phyloP scores from a whole-genome alignment of 2,888 invertebrate genomes.

The Coelopa pilipes region DNA sequence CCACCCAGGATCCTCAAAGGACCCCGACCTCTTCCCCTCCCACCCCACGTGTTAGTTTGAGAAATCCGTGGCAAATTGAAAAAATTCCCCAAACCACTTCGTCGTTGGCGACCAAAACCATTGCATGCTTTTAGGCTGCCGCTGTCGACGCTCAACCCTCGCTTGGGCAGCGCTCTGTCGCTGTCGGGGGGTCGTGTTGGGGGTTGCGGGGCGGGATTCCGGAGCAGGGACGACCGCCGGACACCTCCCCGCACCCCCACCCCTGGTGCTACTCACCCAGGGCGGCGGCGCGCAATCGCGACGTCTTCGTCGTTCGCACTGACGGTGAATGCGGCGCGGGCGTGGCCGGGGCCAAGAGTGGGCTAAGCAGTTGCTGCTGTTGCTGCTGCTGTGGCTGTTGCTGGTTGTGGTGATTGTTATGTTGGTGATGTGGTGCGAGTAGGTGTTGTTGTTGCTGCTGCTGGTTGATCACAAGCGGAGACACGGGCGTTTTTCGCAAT shows the following conservation, averaged over 20 bases:
- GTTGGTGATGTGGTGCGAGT: not conserved
- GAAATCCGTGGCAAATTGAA: not conserved
- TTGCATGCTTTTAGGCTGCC: slow-evolving; percentile 21
- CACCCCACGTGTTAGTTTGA: not conserved
- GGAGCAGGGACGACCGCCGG: too few relatives aligned
- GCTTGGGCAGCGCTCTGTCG: too few relatives aligned
- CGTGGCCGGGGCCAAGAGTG: slow-evolving; percentile 46
- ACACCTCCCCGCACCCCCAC: not conserved
- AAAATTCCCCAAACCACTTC: not conserved
- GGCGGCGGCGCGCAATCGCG: slow-evolving; percentile 77
- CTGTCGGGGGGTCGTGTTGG: too few relatives aligned
- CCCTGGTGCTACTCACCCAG: slow-evolving; percentile 62
- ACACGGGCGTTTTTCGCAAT: slow-evolving; percentile 56
- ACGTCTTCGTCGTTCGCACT: slow-evolving; percentile 78
- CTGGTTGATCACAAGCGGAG: slow-evolving; percentile 50
- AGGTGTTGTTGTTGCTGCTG: slow-evolving; percentile 38
- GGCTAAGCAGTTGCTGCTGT: slow-evolving; percentile 38
- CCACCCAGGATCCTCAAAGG: too few relatives aligned
- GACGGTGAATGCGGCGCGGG: slow-evolving; percentile 54
- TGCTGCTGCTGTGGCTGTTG: not conserved
- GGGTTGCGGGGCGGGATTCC: too few relatives aligned
- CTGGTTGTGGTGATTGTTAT: slow-evolving; percentile 2
- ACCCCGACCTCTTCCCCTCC: too few relatives aligned
- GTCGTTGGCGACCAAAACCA: not conserved
- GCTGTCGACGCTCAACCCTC: too few relatives aligned